These are phyloP conservation scores for Neotoma lepida DNA, from an alignment of 2,113 vertebrate species.

Conservation along the genomic window DNA sequence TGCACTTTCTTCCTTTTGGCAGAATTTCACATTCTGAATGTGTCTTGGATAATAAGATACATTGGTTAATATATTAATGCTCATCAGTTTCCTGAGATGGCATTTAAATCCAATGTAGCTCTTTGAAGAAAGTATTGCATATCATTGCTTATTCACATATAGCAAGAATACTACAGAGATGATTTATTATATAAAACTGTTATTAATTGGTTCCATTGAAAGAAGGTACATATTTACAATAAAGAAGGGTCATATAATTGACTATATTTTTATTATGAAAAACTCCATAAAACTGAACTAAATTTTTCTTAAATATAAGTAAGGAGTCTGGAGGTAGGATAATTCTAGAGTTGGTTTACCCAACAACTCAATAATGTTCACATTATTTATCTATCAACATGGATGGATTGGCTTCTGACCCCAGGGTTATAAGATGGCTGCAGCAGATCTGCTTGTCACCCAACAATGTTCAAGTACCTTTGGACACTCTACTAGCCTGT, in stretches of 20 bases:
- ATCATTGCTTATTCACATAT: neutral
- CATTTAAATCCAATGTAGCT: neutral
- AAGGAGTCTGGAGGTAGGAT: neutral
- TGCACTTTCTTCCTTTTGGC: conserved; percentile 29
- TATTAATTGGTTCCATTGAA: neutral
- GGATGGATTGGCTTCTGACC: neutral
- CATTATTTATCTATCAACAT: neutral
- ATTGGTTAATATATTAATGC: conserved; percentile 30
- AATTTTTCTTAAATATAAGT: conserved; percentile 21
- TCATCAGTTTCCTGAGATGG: neutral
- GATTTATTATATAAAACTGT: neutral
- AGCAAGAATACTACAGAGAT: neutral
- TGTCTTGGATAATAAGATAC: neutral
- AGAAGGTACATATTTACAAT: neutral
- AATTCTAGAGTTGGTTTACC: neutral
- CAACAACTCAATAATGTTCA: neutral
- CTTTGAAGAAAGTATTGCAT: neutral
- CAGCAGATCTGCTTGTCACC: neutral
- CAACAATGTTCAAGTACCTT: neutral
- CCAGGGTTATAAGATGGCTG: neutral
- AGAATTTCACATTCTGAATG: conserved; percentile 45
- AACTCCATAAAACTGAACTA: neutral
- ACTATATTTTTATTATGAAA: neutral
- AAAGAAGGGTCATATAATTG: neutral
- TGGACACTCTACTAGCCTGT: neutral